Conservation (phyloP, 2,113 vertebrate genomes). For the Melanotaenia duboulayi region DNA sequence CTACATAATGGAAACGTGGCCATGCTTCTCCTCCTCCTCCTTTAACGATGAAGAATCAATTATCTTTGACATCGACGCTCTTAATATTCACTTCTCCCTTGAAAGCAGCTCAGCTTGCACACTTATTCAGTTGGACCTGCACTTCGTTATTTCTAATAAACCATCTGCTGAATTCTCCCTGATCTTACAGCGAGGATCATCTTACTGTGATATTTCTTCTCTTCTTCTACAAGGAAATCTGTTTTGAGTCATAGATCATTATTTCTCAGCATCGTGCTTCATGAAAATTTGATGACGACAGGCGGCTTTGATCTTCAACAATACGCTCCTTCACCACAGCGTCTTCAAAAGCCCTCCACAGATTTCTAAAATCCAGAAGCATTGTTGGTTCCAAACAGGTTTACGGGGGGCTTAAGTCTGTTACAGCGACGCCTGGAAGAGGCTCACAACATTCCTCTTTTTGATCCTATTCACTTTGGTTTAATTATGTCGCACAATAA, state of each 20-base stretch:
- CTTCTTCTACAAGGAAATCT: conserved; percentile 24
- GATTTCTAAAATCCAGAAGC: neutral
- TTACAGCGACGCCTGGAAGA: neutral
- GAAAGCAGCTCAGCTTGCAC: conserved; percentile 1
- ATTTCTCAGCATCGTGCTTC: conserved; percentile 19
- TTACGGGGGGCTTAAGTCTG: neutral
- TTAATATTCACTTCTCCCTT: conserved; percentile 1
- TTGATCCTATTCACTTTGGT: neutral
- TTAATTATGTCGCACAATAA: too few relatives aligned
- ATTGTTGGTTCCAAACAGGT: neutral
- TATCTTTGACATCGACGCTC: neutral
- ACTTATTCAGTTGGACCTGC: neutral
- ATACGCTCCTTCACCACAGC: neutral
- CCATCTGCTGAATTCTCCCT: conserved; percentile 7
- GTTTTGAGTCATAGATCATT: conserved; percentile 28
- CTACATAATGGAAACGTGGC: neutral
- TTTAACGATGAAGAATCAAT: neutral
- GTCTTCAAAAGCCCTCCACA: conserved; percentile 12
- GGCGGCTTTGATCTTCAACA: conserved; percentile 43
- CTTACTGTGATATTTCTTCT: conserved; percentile 1
- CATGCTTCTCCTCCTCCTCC: neutral
- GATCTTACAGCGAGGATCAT: conserved; percentile 17
- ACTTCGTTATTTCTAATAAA: conserved; percentile 14
- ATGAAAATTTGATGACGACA: conserved; percentile 13
- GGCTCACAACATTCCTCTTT: neutral